Evolutionary conservation across 2,797 vertebrate species (phyloP), one percentile per base, ranked within the genome.

Genomic region (Lutjanus campechanus): DNA sequence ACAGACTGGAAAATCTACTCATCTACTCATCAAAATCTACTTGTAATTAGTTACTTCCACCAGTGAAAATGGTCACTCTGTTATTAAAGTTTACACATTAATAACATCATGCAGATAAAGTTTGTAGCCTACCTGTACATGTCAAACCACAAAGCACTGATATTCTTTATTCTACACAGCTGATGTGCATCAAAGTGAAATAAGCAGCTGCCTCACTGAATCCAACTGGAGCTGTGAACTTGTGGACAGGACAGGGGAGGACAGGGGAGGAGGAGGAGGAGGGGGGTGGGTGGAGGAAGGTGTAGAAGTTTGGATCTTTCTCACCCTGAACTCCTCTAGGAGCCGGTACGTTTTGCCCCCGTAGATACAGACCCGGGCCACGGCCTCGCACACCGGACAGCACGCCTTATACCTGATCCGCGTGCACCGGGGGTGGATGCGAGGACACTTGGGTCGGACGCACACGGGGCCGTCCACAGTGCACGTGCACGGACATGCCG

Each of bases 301-400:
- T 1, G 47, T 2, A 10, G 11, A 78, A 63, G 71, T 69, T 20
- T 36, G 55, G 8, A 16, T 55, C 15, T 40, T 25, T 78, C 92
- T 96, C 91, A 96, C 96, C 96, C 89, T 93, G 87, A 96, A 96
- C 86, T 96, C 95, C 85, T 96, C 94, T 1, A 96, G 88, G 2
- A 93, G 74, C 44, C 92, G 89, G 92, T 96, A 96, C 11, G 90
- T 95, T 50, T 65, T 92, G 1, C 95, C 96, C 11, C 89, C 85
- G 88, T 96, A 94, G 50, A 95, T 86, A 44, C 96, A 96, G 16
- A 95, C 92, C 62, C 94, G 82, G 79, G 94, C 91, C 81, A 96
- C 54, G 1, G 95, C 93, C 83, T 95, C 93, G 65, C 96, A 96
- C 76, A 95, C 95, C 11, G 95, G 95, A 20, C 96, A 96, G 88